Percentiles rank a stretch among this genome's conserved stretches.
Evolutionary conservation across 1,140 invertebrate genomes (phyloP).

Genomic region (Heliothis subflexa): DNA sequence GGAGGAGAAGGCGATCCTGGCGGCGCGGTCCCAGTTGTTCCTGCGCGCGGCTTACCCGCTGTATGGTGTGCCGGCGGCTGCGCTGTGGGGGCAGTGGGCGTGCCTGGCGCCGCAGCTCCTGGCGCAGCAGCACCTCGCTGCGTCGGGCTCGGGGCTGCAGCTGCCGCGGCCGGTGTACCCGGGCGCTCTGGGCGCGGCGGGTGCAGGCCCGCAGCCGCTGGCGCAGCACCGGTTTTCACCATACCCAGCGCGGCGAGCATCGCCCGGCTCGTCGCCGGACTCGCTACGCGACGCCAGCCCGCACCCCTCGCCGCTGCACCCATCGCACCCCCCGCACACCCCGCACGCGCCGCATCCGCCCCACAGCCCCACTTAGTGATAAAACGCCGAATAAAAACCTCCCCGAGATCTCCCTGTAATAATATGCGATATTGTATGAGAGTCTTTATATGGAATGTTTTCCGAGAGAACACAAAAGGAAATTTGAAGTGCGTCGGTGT

Average conservation of each 20-base stretch:
- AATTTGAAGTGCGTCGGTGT: slow-evolving; percentile 50
- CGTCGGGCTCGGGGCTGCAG: slow-evolving; percentile 81
- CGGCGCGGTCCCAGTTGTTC: slow-evolving; percentile 89
- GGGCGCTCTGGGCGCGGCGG: slow-evolving; percentile 68
- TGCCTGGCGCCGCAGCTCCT: slow-evolving; percentile 87
- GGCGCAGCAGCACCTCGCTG: slow-evolving; percentile 82
- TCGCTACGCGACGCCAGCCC: slow-evolving; percentile 85
- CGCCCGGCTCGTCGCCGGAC: slow-evolving; percentile 86
- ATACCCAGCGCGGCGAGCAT: slow-evolving; percentile 83
- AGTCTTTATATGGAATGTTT: slow-evolving; percentile 54
- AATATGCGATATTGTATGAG: slow-evolving; percentile 58
- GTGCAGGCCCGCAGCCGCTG: slow-evolving; percentile 76
- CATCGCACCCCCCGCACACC: slow-evolving; percentile 68
- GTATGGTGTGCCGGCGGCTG: slow-evolving; percentile 86
- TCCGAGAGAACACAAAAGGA: slow-evolving; percentile 46
- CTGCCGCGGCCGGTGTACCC: slow-evolving; percentile 86
- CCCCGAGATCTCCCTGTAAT: slow-evolving; percentile 62
- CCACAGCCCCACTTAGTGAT: slow-evolving; percentile 86
- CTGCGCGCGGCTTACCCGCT: slow-evolving; percentile 89
- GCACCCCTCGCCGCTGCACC: slow-evolving; percentile 79
- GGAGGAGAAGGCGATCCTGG: slow-evolving; percentile 91
- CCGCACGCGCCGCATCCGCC: slow-evolving; percentile 80
- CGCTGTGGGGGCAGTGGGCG: slow-evolving; percentile 88
- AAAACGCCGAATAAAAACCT: slow-evolving; percentile 56
- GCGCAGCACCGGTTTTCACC: slow-evolving; percentile 87